A percentile compares a stretch with the other conserved stretches of the same genome.
phyloP scores from a whole-genome alignment of 1,140 invertebrate species.

The Temnothorax nylanderi region DNA sequence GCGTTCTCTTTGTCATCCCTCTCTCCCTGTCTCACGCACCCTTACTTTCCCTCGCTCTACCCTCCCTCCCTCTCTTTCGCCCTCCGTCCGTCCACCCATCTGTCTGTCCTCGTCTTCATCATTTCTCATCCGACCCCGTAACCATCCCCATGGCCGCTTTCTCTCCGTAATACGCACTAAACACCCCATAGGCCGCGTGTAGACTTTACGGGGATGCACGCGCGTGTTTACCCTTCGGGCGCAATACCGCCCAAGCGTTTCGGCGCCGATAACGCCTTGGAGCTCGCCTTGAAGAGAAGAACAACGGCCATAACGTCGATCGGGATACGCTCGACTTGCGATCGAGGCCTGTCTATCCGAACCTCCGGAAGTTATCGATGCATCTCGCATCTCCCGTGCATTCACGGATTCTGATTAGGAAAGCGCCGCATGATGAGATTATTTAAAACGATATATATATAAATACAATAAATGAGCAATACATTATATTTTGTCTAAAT shows the following conservation, averaged over 20 bases:
- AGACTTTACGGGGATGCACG: slow-evolving; percentile 74
- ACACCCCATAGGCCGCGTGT: slow-evolving; percentile 78
- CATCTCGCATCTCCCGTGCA: background rate
- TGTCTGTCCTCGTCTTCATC: slow-evolving; percentile 54
- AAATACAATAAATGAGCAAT: background rate
- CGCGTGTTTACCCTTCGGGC: slow-evolving; percentile 71
- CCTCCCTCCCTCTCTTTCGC: slow-evolving; percentile 37
- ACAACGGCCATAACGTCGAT: slow-evolving; percentile 31
- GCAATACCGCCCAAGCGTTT: slow-evolving; percentile 54
- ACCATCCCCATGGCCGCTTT: slow-evolving; percentile 72
- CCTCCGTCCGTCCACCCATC: slow-evolving; percentile 43
- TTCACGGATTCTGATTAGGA: background rate
- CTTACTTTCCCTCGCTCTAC: slow-evolving; percentile 54
- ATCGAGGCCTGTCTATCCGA: background rate
- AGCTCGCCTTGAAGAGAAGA: slow-evolving; percentile 17
- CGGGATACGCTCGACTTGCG: slow-evolving; percentile 29
- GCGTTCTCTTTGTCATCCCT: slow-evolving; percentile 20
- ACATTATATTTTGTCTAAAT: background rate
- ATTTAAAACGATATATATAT: background rate
- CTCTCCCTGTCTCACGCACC: slow-evolving; percentile 61
- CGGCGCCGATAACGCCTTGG: slow-evolving; percentile 50
- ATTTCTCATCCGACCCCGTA: slow-evolving; percentile 55
- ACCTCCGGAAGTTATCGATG: slow-evolving; percentile 15
- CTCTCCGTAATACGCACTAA: slow-evolving; percentile 81
- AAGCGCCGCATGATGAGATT: background rate